A percentile compares a stretch with the other conserved stretches of the same genome.
These are phyloP conservation scores for Lasioglossum villosulum DNA, from an alignment of 2,888 invertebrate species.

Conservation along the genomic window DNA sequence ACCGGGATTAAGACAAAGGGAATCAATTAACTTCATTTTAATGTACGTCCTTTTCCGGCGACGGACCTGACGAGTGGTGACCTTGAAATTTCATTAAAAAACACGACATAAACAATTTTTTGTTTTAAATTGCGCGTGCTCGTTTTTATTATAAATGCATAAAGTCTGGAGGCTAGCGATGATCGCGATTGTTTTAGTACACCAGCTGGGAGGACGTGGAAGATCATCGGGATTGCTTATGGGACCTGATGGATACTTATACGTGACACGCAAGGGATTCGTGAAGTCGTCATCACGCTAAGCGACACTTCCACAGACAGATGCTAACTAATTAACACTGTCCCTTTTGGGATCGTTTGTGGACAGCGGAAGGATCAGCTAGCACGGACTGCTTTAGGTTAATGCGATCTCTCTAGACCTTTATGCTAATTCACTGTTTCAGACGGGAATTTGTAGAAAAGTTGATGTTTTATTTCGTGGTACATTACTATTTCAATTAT, in stretches of 20 bases:
- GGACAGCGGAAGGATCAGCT: neutral
- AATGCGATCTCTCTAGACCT: neutral
- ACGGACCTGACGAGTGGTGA: too few relatives aligned
- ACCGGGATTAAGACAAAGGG: too few relatives aligned
- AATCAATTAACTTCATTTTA: too few relatives aligned
- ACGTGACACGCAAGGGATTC: neutral
- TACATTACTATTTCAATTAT: neutral
- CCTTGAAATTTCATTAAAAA: too few relatives aligned
- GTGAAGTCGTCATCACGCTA: neutral
- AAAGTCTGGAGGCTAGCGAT: too few relatives aligned
- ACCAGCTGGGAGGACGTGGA: neutral
- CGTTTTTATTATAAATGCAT: too few relatives aligned
- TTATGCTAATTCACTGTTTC: neutral
- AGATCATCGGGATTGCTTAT: neutral
- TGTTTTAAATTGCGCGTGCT: too few relatives aligned
- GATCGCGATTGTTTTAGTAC: neutral
- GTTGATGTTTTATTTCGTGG: neutral
- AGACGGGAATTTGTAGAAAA: neutral
- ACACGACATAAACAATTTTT: too few relatives aligned
- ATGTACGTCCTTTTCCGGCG: too few relatives aligned
- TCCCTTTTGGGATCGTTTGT: conserved; percentile 2
- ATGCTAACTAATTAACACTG: neutral
- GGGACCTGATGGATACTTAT: neutral
- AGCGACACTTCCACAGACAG: conserved; percentile 38
- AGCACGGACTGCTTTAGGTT: neutral